Conservation (phyloP, 2,797 vertebrate genomes). For the Pelobates cultripes region DNA sequence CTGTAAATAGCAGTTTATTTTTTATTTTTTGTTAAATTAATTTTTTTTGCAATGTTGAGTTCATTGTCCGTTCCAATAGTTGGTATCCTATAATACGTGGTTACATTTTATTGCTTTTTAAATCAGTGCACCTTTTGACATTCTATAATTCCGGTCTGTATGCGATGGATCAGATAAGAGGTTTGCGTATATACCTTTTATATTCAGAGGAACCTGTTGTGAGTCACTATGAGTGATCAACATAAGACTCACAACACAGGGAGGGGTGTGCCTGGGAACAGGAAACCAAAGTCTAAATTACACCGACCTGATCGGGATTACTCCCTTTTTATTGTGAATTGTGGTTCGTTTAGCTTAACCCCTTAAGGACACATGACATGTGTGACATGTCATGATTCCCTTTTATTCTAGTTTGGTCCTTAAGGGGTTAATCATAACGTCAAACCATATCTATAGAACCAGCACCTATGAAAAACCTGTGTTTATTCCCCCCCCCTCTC, state of each 20-base stretch:
- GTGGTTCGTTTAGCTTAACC: too few species aligned
- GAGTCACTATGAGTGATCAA: conserved; percentile 40
- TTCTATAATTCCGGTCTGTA: too few species aligned
- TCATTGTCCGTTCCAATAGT: too few species aligned
- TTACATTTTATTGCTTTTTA: too few species aligned
- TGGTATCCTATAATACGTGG: too few species aligned
- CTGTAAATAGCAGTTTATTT: too few species aligned
- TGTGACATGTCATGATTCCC: too few species aligned
- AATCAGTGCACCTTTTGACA: too few species aligned
- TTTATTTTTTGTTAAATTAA: too few species aligned
- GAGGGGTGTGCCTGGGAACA: conserved; percentile 52
- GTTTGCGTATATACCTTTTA: conserved; percentile 21
- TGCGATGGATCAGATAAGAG: not conserved
- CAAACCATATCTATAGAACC: not conserved
- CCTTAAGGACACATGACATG: too few species aligned
- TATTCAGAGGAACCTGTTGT: conserved; percentile 41
- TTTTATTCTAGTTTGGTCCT: too few species aligned
- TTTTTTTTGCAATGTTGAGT: too few species aligned
- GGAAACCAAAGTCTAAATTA: conserved; percentile 45
- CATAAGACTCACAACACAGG: conserved; percentile 21
- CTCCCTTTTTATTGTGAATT: conserved; percentile 29
- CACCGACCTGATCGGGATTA: conserved; percentile 6
- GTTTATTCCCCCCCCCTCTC: not conserved
- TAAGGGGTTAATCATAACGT: not conserved
- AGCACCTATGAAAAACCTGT: not conserved